Conservation (phyloP, 2,888 invertebrate species). For the Hecatera dysodea region DNA sequence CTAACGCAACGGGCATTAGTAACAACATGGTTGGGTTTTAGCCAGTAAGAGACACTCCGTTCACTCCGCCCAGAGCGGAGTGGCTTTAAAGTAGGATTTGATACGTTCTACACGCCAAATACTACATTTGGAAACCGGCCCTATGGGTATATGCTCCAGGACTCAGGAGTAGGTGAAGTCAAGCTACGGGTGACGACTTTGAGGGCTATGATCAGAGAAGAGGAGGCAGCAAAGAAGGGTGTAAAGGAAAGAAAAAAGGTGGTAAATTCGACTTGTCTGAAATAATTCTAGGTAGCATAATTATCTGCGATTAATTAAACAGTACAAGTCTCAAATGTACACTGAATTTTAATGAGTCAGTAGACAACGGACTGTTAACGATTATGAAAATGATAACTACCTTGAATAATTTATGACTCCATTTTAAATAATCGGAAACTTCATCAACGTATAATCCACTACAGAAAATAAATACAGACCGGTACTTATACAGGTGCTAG, state of each 20-base stretch:
- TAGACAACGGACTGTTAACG: too few species aligned
- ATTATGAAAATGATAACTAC: too few species aligned
- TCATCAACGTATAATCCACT: constrained; percentile 6
- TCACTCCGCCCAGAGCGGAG: too few species aligned
- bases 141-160: background rate
- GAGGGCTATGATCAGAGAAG: too few species aligned
- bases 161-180: background rate
- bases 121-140: too few species aligned
- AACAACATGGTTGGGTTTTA: too few species aligned
- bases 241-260: background rate
- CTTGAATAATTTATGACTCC: background rate
- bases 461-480: background rate
- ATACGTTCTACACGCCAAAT: too few species aligned
- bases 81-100: too few species aligned
- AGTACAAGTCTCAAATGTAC: background rate
- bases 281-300: background rate
- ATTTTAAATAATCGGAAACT: background rate
- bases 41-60: too few species aligned
- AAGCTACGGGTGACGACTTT: background rate
- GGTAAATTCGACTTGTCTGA: background rate
- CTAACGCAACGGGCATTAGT: too few species aligned
- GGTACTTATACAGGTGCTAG: constrained; percentile 13
- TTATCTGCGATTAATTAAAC: background rate
- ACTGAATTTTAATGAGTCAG: background rate
- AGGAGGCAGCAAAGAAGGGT: background rate